These are phyloP conservation scores for Sebastes trivittatus DNA, from an alignment of 2,797 vertebrate species.

Conservation along the genomic window DNA sequence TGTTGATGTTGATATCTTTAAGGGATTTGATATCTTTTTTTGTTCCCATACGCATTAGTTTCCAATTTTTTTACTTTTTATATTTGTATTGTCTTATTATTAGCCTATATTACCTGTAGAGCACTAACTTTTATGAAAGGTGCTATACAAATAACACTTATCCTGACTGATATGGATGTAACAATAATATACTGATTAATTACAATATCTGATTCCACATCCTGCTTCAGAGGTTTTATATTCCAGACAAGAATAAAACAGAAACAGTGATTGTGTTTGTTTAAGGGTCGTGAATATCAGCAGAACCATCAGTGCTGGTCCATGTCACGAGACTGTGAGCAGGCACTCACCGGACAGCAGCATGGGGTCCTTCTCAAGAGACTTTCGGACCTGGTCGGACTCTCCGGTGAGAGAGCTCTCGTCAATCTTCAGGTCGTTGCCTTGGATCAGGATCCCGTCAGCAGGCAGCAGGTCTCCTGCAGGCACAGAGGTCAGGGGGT, in stretches of 20 bases:
- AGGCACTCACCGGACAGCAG: conserved; percentile 90
- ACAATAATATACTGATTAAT: neutral
- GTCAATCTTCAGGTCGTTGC: conserved; percentile 97
- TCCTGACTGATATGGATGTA: neutral
- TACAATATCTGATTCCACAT: neutral
- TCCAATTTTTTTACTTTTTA: neutral
- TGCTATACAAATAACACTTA: neutral
- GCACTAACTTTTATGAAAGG: neutral
- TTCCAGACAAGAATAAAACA: neutral
- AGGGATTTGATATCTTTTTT: neutral
- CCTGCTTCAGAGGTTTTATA: neutral
- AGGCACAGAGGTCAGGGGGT: conserved; percentile 6
- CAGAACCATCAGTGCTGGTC: neutral
- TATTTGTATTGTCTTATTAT: neutral
- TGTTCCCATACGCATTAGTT: neutral
- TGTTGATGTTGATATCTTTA: neutral
- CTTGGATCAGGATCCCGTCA: conserved; percentile 95
- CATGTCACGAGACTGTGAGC: neutral
- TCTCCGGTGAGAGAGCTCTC: conserved; percentile 98
- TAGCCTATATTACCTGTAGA: neutral
- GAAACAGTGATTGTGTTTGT: neutral
- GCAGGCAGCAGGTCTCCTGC: conserved; percentile 94
- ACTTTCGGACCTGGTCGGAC: conserved; percentile 95
- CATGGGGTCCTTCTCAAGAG: conserved; percentile 94
- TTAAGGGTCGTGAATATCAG: neutral